Conservation (phyloP, 2,113 vertebrate species). For the Spea bombifrons region DNA sequence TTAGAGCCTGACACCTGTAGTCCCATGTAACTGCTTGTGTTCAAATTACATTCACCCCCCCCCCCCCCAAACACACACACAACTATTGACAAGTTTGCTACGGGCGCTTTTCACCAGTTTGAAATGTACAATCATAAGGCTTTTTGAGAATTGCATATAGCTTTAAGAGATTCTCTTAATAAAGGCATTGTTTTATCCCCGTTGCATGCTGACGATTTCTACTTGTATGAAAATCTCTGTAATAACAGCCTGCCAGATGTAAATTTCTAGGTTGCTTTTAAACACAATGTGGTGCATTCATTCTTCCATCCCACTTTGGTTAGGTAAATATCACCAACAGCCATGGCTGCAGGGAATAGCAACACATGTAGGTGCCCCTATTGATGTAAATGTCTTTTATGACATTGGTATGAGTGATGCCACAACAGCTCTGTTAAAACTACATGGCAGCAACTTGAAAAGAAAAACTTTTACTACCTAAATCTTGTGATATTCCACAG, state of each 20-base stretch:
- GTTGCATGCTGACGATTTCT: neutral
- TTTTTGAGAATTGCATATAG: neutral
- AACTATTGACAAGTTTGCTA: no score
- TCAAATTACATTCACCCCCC: no score
- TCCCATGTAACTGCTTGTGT: no score
- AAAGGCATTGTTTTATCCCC: neutral
- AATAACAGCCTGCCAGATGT: neutral
- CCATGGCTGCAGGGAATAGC: neutral
- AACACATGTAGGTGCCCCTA: neutral
- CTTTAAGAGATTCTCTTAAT: neutral
- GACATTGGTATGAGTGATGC: slow-evolving; percentile 3
- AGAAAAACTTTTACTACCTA: neutral
- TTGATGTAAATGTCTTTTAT: neutral
- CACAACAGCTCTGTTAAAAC: neutral
- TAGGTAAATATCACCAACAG: neutral
- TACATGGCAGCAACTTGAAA: neutral
- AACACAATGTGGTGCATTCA: neutral
- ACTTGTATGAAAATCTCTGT: neutral
- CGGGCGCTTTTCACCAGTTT: no score
- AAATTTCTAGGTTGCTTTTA: neutral
- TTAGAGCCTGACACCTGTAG: no score
- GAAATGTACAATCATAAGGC: no score
- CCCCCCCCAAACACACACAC: no score
- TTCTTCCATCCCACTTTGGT: neutral
- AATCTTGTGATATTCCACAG: neutral